These are phyloP conservation scores for Chiloscyllium punctatum DNA, from an alignment of 2,797 vertebrate species.

Conservation along the genomic window DNA sequence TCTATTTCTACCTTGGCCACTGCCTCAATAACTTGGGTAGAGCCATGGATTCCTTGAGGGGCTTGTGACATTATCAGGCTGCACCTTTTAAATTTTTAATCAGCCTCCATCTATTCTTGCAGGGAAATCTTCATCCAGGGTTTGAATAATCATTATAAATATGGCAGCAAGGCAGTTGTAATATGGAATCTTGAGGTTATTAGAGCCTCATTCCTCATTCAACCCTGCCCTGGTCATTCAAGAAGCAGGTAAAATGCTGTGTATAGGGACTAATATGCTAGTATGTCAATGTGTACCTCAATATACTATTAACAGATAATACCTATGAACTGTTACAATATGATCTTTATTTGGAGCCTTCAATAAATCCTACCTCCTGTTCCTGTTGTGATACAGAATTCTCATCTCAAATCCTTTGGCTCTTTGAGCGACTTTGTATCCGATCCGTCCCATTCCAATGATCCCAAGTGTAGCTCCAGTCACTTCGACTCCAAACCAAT, in stretches of 20 bases:
- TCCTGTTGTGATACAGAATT: constrained; percentile 72
- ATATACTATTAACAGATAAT: too few species aligned
- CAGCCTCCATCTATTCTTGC: neutral
- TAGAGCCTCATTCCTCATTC: too few species aligned
- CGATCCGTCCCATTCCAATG: constrained; percentile 70
- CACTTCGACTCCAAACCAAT: constrained; percentile 58
- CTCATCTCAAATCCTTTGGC: constrained; percentile 73
- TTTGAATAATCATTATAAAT: neutral
- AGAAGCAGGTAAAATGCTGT: neutral
- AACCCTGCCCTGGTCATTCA: neutral
- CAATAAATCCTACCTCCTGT: constrained; percentile 54
- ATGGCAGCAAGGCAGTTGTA: neutral
- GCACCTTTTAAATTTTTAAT: neutral
- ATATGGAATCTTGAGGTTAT: neutral
- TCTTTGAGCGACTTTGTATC: constrained; percentile 64
- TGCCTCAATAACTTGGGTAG: too few species aligned
- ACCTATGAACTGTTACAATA: neutral
- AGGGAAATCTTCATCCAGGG: too few species aligned
- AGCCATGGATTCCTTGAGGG: neutral
- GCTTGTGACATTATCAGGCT: neutral
- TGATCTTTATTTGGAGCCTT: neutral
- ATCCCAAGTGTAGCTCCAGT: constrained; percentile 68
- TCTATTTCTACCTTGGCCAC: too few species aligned
- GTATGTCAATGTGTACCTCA: neutral
- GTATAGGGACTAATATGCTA: neutral